phyloP scores from a whole-genome alignment of 2,113 vertebrate genomes.

The Apodemus sylvaticus region DNA sequence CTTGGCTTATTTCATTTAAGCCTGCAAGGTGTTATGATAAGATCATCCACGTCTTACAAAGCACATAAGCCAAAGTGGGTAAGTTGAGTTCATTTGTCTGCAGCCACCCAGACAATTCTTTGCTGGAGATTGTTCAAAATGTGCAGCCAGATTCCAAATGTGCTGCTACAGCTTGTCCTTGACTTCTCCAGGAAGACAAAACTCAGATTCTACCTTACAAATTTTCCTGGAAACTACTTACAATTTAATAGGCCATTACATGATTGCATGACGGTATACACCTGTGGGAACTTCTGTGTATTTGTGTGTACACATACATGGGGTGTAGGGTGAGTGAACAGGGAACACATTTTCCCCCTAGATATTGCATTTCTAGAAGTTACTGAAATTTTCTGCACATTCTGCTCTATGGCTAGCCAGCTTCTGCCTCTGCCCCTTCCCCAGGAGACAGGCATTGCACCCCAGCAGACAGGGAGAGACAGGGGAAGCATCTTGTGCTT shows the following conservation, averaged over 20 bases:
- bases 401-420: neutral
- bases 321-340: neutral
- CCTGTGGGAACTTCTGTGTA: neutral
- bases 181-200: neutral
- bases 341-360: neutral
- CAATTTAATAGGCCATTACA: neutral
- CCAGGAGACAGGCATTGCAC: fast-evolving
- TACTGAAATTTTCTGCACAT: neutral
- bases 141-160: neutral
- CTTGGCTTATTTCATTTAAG: neutral
- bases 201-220: neutral
- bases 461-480: neutral
- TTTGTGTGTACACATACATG: fast-evolving
- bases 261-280: neutral
- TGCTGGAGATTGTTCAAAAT: neutral
- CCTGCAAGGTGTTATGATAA: neutral
- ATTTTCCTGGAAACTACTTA: neutral
- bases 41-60: neutral
- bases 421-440: neutral
- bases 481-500: too few relatives aligned
- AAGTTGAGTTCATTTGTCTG: neutral
- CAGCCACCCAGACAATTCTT: neutral
- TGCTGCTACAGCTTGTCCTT: fast-evolving
- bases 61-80: neutral
- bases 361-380: neutral